Evolutionary conservation across 2,113 vertebrate species (phyloP), one percentile per base, ranked within the genome.

Genomic region (Rhinolophus sinicus): DNA sequence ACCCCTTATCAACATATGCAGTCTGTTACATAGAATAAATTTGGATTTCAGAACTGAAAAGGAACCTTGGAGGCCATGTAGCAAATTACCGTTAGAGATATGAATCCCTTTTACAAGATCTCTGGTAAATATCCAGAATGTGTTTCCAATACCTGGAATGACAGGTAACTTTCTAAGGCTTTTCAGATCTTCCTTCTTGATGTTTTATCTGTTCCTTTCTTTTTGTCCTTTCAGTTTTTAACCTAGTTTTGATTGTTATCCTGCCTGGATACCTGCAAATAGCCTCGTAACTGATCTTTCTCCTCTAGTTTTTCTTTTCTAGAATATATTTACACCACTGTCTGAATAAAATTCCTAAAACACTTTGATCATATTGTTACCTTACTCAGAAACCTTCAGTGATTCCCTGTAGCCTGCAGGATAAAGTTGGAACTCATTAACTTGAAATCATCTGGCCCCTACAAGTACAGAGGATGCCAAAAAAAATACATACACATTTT

Each of bases 371-470:
- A 18, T 90, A 44, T 85, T 67, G 30, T 38, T 77, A 30, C 65
- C 24, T 77, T 67, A 18, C 50, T 88, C 80, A 81, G 83, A 94
- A 95, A 33, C 24, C 24, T 84, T 85, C 35, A 67, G 22, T 85
- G 82, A 82, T 96, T 95, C 77, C 15, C 50, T 73, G 7, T 35
- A 87, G 65, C 87, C 47, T 88, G 33, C 38, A 82, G 76, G 76
- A 88, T 72, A 52, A 78, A 91, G 30, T 88, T 19, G 28, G 78
- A 94, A 67, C 69, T 93, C 83, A 76, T 96, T 95, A 88, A 93
- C 44, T 80, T 96, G 44, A 97, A 93, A 52, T 94, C 75, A 93
- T 93, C 69, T 28, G 19, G 3, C 22, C 6, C 47, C 47, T 50
- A 50, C 47, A 13, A 2, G 12, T 50, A 50, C 47, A 12, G 47